phyloP scores from a whole-genome alignment of 2,888 invertebrate genomes.

The Augiades crinisus region DNA sequence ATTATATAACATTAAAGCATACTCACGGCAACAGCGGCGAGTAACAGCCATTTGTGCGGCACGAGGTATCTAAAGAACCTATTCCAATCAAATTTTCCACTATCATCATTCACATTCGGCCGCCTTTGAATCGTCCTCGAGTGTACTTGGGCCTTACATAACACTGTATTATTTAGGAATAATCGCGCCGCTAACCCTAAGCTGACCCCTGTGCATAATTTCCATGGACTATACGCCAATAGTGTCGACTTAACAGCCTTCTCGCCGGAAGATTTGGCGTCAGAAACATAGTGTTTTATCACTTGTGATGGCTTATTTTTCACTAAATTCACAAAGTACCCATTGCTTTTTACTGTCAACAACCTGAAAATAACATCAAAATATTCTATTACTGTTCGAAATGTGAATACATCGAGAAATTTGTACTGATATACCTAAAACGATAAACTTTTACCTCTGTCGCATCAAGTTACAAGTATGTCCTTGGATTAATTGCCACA shows the following conservation, averaged over 20 bases:
- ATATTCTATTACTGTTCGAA: slow-evolving; percentile 10
- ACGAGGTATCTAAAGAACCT: slow-evolving; percentile 86
- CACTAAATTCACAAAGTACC: slow-evolving; percentile 50
- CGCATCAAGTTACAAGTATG: slow-evolving; percentile 54
- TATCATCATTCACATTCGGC: slow-evolving; percentile 68
- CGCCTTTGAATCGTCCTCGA: slow-evolving; percentile 82
- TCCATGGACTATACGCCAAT: slow-evolving; percentile 65
- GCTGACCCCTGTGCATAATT: slow-evolving; percentile 68
- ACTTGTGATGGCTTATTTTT: slow-evolving; percentile 57
- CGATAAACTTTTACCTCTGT: slow-evolving; percentile 53
- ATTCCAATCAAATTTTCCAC: slow-evolving; percentile 88
- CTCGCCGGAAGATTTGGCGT: slow-evolving; percentile 48
- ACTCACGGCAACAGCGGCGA: slow-evolving; percentile 90
- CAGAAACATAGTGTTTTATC: slow-evolving; percentile 52
- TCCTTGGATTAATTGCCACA: slow-evolving; percentile 69
- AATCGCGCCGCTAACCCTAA: slow-evolving; percentile 60
- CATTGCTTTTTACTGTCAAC: slow-evolving; percentile 50
- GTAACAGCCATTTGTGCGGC: slow-evolving; percentile 88
- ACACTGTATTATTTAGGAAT: slow-evolving; percentile 77
- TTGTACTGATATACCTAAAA: not conserved
- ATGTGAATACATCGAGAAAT: not conserved
- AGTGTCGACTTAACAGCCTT: slow-evolving; percentile 51
- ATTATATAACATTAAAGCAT: no score
- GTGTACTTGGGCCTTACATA: slow-evolving; percentile 82
- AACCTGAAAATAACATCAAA: slow-evolving; percentile 50